Conservation (phyloP, 2,113 vertebrate species). For the Phalacrocorax brasilianus region DNA sequence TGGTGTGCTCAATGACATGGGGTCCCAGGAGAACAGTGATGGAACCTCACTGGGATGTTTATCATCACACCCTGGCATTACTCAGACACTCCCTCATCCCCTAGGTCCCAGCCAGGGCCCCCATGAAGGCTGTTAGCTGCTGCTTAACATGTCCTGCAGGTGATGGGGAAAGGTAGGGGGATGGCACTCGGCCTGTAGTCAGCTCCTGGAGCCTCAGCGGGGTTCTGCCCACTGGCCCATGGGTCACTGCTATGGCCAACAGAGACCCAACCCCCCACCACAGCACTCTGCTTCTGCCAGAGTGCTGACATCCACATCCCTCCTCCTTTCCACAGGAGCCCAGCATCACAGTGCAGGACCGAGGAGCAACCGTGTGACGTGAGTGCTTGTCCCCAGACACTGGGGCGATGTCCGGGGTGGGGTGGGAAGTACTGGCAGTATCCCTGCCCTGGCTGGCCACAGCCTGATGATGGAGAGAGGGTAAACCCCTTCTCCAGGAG, state of each 20-base stretch:
- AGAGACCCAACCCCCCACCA: fast-evolving
- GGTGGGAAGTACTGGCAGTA: background rate
- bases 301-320: background rate
- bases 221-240: background rate
- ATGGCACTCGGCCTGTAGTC: fast-evolving
- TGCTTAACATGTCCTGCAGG: background rate
- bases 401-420: background rate
- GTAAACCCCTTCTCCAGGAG: background rate
- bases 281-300: fast-evolving
- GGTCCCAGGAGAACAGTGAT: fast-evolving
- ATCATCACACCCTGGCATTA: background rate
- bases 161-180: background rate
- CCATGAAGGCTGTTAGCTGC: fast-evolving
- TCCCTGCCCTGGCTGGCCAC: background rate
- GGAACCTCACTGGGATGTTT: background rate
- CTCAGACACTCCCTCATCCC: background rate
- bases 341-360: background rate
- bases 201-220: fast-evolving
- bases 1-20: fast-evolving
- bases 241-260: background rate
- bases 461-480: background rate
- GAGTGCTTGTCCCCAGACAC: background rate
- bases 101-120: background rate
- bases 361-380: slow-evolving; percentile 44
- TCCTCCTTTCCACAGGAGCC: slow-evolving; percentile 32